Evolutionary conservation across 2,797 vertebrate species (phyloP), one percentile per base, ranked within the genome.

Genomic region (Danio jaintianensis): DNA sequence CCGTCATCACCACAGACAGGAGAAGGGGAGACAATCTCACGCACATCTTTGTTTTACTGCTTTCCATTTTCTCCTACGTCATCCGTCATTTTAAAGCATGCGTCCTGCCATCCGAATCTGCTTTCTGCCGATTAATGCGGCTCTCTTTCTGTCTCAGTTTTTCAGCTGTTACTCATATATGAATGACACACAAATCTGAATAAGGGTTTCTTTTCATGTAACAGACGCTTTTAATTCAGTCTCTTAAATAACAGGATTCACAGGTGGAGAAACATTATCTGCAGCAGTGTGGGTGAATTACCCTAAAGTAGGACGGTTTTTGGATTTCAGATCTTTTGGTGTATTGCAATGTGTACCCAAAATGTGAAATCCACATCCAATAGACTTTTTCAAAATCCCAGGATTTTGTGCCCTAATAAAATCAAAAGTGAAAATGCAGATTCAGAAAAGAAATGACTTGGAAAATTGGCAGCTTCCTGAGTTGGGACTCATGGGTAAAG

Each of bases 41-140:
- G 48, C 56, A 62, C 56, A 9, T 40, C 59, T 72, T 63, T 72
- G 58, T 64, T 55, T 45, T 47, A 47, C 18, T 64, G 59, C 47
- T 63, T 71, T 70, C 42, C 16, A 29, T 61, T 59, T 48, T 52
- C 29, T 75, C 11, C n/a, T 47, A 52, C 43, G 9, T 69, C 22
- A 74, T 43, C 61, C 64, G 20, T 68, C 16, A 18, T 38, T 38
- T 58, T 73, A 59, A 16, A 58, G 40, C 13, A 59, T 56, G 8
- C 0, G 9, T 73, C 63, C 29, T 10, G 22, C 6, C 7, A 6
- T 56, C 6, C 20, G 52, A 47, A 48, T 58, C 42, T 20, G 72
- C 56, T 48, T 0, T 61, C 22, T 53, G 47, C 36, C 42, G 22
- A 63, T 62, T 6, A 75, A 63, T 64, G 47, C n/a, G 10, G 12